Evolutionary conservation across 2,888 invertebrate genomes (phyloP), one percentile per base, ranked within the genome.

Genomic region (Prenolepis imparis): DNA sequence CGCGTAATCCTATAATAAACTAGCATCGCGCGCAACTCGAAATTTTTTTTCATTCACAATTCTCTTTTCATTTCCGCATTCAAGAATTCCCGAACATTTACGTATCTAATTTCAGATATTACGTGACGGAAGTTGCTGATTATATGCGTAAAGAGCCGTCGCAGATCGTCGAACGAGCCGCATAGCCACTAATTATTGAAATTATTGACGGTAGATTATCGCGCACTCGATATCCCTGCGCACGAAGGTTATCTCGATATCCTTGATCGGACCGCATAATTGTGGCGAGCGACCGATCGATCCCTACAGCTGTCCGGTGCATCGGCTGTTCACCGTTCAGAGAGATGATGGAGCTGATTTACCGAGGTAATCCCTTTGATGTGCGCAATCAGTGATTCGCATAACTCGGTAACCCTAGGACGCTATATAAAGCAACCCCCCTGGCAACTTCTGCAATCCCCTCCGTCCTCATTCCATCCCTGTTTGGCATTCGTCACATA

Each of bases 351-450:
- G 74, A 86, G 87, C 75, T 86, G 87, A 90, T 89, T 89, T 86
- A 83, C 82, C 86, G 86, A 88, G 82, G 88, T 89, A 89, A 88
- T 90, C 90, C 88, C 88, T 90, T 89, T 86, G 89, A 89, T 87
- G 86, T 87, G 86, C 87, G 87, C 86, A 88, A 86, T 87, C 86
- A 86, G 87, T 87, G 90, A 90, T 86, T 90, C 89, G 87, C 84
- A 84, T 88, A 86, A 84, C 87, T 88, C 86, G 80, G 82, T 82
- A 66, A 87, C 75, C 72, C 72, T 70, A 80, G 59, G 59, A 80
- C 36, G 70, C 70, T 70, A 44, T 70, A 75, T 82, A 75, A 80
- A 80, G 78, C 78, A 32, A 2, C 12, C 44, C 12, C 57, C 41
- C 55, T 21, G 41, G 21, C 28, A 59, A 68, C 41, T 21, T 41